Percentiles rank a stretch among this genome's conserved stretches.
phyloP scores from a whole-genome alignment of 2,888 invertebrate species.

The Pocota personata region DNA sequence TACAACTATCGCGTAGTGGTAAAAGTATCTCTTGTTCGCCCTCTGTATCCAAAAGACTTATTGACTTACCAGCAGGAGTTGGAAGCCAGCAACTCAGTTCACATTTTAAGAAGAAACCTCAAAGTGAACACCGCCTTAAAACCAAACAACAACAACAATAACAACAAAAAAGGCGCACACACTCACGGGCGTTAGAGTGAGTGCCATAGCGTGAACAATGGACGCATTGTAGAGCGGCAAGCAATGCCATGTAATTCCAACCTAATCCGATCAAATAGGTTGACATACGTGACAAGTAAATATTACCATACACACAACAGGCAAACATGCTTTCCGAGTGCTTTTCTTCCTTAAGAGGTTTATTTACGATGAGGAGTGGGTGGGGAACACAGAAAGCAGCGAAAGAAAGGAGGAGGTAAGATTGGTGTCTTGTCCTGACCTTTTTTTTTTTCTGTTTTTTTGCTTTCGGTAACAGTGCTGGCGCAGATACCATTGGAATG shows the following conservation, averaged over 20 bases:
- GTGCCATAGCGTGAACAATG: constrained; percentile 69
- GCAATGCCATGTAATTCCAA: constrained; percentile 74
- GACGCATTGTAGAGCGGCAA: constrained; percentile 71
- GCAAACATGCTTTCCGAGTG: constrained; percentile 72
- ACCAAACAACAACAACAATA: constrained; percentile 1
- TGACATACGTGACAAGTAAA: constrained; percentile 75
- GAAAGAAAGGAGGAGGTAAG: not conserved
- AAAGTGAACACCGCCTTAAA: constrained; percentile 60
- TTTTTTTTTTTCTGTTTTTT: constrained; percentile 42
- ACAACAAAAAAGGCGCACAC: not conserved
- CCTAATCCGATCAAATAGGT: constrained; percentile 75
- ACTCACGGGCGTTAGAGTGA: constrained; percentile 39
- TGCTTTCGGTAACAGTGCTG: not conserved
- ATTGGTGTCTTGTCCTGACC: constrained; percentile 58
- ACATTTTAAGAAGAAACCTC: constrained; percentile 56
- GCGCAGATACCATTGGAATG: not conserved
- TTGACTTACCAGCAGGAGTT: constrained; percentile 65
- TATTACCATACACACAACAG: constrained; percentile 74
- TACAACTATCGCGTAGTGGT: constrained; percentile 45
- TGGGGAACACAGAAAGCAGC: not conserved
- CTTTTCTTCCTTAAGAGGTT: constrained; percentile 72
- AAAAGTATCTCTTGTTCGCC: constrained; percentile 26
- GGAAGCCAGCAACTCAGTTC: constrained; percentile 31
- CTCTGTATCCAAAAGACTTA: constrained; percentile 44
- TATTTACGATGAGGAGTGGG: constrained; percentile 54